Evolutionary conservation across 2,797 vertebrate species (phyloP).

Genomic region (Melanotaenia pygmaea): DNA sequence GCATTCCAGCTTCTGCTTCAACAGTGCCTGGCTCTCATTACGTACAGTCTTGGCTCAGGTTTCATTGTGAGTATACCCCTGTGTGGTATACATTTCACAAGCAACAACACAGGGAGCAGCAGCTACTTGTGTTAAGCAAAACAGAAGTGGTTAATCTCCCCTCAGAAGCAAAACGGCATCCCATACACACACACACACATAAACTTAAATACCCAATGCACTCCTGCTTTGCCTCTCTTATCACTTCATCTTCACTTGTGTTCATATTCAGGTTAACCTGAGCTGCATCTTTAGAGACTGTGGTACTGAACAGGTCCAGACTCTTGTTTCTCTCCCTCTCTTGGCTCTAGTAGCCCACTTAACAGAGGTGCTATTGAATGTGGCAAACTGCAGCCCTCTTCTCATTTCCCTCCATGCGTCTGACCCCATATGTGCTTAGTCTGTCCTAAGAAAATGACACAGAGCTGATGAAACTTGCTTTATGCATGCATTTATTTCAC

Average conservation of each 20-base stretch:
- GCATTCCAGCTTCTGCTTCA: constrained; percentile 8
- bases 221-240: not conserved
- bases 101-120: not conserved
- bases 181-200: not conserved
- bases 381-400: constrained; percentile 63
- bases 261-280: constrained; percentile 37
- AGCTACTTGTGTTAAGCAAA: constrained; percentile 18
- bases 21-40: constrained; percentile 28
- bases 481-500: too few relatives aligned
- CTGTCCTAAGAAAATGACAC: constrained; percentile 52
- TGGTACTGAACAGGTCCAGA: constrained; percentile 21
- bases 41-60: constrained; percentile 42
- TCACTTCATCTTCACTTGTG: constrained; percentile 4
- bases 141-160: constrained; percentile 12
- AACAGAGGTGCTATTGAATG: constrained; percentile 78
- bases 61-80: constrained; percentile 44
- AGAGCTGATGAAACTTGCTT: constrained; percentile 6
- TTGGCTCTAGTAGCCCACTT: constrained; percentile 6
- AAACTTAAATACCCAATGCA: not conserved
- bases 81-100: constrained; percentile 41
- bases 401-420: constrained; percentile 60
- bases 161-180: not conserved
- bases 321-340: constrained; percentile 4
- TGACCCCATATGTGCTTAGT: constrained; percentile 59
- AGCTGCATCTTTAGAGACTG: constrained; percentile 26